These are phyloP conservation scores for Paramacrobiotus metropolitanus DNA, from an alignment of 1,140 invertebrate species.

Conservation along the genomic window DNA sequence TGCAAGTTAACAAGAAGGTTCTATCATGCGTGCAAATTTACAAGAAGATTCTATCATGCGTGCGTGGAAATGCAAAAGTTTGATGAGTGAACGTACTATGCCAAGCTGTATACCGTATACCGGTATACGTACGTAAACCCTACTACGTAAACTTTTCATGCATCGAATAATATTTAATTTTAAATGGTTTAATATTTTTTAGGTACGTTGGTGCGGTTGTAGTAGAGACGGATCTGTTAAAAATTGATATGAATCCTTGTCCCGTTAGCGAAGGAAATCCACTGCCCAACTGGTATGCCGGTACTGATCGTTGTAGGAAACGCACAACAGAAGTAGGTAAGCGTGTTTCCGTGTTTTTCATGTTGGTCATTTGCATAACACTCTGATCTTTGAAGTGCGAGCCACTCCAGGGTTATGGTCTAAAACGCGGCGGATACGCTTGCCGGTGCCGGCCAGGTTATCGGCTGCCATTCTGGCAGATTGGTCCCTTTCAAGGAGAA, in stretches of 20 bases:
- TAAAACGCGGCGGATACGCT: constrained; percentile 70
- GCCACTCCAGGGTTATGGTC: constrained; percentile 81
- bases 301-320: constrained; percentile 70
- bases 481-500: constrained; percentile 71
- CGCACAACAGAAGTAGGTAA: constrained; percentile 62
- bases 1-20: too few species aligned
- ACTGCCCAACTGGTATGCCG: constrained; percentile 62
- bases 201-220: constrained; percentile 78
- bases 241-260: constrained; percentile 95
- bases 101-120: too few species aligned
- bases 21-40: too few species aligned
- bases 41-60: too few species aligned
- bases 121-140: too few species aligned
- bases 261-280: constrained; percentile 62
- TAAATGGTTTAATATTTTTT: too few species aligned
- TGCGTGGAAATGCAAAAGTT: too few species aligned
- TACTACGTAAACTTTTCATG: too few species aligned
- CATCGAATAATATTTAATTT: too few species aligned
- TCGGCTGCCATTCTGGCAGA: constrained; percentile 55
- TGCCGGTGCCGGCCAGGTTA: constrained; percentile 54
- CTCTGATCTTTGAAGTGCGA: constrained; percentile 46
- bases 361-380: constrained; percentile 2
- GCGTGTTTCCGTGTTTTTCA: background rate
- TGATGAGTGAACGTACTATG: too few species aligned
- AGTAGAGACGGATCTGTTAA: constrained; percentile 85